phyloP scores from a whole-genome alignment of 2,113 vertebrate genomes.

The Scalopus aquaticus region DNA sequence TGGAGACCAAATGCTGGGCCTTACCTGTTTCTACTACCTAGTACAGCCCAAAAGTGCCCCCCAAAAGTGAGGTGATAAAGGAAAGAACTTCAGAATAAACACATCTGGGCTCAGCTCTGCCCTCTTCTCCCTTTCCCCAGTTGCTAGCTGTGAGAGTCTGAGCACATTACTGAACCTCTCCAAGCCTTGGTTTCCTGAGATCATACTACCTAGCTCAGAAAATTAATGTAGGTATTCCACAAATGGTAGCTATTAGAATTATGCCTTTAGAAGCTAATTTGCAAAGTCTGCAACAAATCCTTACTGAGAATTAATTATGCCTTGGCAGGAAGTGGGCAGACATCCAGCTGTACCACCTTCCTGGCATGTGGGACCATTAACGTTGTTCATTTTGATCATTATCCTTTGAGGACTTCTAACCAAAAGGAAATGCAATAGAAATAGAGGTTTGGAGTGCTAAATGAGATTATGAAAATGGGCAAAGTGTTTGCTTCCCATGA shows the following conservation, averaged over 20 bases:
- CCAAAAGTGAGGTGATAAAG: not conserved
- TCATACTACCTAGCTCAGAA: not conserved
- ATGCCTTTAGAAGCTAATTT: conserved; percentile 50
- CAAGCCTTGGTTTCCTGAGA: not conserved
- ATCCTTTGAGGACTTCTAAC: conserved; percentile 17
- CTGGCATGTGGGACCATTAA: conserved; percentile 41
- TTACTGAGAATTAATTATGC: conserved; percentile 23
- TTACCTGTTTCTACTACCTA: not conserved
- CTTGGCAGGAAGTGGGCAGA: conserved; percentile 60
- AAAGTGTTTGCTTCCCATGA: not conserved
- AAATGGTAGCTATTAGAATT: conserved; percentile 51
- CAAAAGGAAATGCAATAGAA: conserved; percentile 30
- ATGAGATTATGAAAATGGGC: conserved; percentile 11
- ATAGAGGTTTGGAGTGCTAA: not conserved
- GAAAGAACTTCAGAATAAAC: not conserved
- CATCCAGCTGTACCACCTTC: conserved; percentile 31
- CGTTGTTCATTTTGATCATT: conserved; percentile 37
- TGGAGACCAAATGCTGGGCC: not conserved
- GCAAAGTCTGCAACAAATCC: conserved; percentile 62
- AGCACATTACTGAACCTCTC: not conserved
- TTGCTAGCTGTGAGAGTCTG: not conserved
- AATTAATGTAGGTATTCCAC: not conserved
- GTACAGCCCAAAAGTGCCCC: rapidly evolving
- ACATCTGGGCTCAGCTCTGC: not conserved
- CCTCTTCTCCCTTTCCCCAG: not conserved